A percentile compares a stretch with the other conserved stretches of the same genome.
Conservation (phyloP, 1,140 invertebrate species). For the Drosophila setifemur region DNA sequence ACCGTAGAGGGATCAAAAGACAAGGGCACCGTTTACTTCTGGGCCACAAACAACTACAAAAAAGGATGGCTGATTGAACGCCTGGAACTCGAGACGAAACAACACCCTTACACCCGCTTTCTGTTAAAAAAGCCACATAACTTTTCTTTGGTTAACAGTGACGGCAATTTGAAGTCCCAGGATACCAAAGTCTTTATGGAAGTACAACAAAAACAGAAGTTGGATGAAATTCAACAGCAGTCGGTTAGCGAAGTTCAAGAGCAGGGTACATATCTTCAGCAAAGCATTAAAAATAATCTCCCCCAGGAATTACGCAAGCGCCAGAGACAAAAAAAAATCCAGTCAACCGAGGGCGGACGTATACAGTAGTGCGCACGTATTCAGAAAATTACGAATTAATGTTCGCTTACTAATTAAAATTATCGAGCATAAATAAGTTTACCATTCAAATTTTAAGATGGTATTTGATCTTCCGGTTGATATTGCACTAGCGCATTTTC, state of each 20-base stretch:
- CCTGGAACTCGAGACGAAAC: constrained; percentile 58
- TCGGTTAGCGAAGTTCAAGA: neutral
- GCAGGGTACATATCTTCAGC: neutral
- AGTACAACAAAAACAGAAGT: neutral
- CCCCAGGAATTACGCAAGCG: constrained; percentile 5
- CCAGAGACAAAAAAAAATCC: constrained; percentile 21
- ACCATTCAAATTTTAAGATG: too few relatives aligned
- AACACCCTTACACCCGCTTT: constrained; percentile 59
- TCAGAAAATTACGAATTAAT: too few relatives aligned
- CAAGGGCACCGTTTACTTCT: constrained; percentile 70
- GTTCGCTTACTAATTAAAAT: too few relatives aligned
- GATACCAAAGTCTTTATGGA: neutral
- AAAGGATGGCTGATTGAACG: constrained; percentile 58
- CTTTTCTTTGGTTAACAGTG: neutral
- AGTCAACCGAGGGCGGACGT: constrained; percentile 31
- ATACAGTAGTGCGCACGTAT: neutral
- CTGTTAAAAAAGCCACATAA: constrained; percentile 43
- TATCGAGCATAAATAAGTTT: too few relatives aligned
- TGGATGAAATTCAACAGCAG: neutral
- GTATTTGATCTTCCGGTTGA: too few relatives aligned
- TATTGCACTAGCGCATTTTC: too few relatives aligned
- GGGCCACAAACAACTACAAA: constrained; percentile 44
- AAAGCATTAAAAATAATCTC: constrained; percentile 4
- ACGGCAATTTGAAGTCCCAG: neutral
- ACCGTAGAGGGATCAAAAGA: constrained; percentile 82